Evolutionary conservation across 2,888 invertebrate genomes (phyloP), one percentile per base, ranked within the genome.

Genomic region (Rhagophthalmus giganteus): DNA sequence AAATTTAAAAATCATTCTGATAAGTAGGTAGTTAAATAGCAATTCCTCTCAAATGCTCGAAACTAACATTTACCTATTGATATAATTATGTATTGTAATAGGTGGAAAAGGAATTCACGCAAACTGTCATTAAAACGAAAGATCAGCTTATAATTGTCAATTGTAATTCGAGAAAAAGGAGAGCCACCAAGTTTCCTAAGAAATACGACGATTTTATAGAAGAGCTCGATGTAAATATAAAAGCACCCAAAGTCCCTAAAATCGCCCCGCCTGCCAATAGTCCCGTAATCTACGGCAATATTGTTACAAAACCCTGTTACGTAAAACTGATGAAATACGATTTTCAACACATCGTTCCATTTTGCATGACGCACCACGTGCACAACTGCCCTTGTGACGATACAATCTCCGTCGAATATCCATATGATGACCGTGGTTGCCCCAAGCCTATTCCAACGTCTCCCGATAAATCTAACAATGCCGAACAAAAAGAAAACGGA

Each of bases 371-470:
- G 1, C 87, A 87, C 65, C 76, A 79, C 59, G 68, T 83, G 34
- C 85, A 87, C 61, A 81, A 81, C 64, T 87, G 87, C 69, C 81
- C n/a, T n/a, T n/a, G n/a, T n/a, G n/a, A n/a, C n/a, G n/a, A n/a
- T n/a, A n/a, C n/a, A n/a, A n/a, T n/a, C n/a, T n/a, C n/a, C n/a
- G n/a, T n/a, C n/a, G n/a, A n/a, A n/a, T n/a, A n/a, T n/a, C n/a
- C n/a, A n/a, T n/a, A n/a, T n/a, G n/a, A n/a, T n/a, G n/a, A n/a
- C n/a, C n/a, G n/a, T n/a, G n/a, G n/a, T n/a, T n/a, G n/a, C n/a
- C n/a, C n/a, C n/a, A n/a, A n/a, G n/a, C n/a, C n/a, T n/a, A n/a
- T n/a, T n/a, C n/a, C n/a, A n/a, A n/a, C n/a, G n/a, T n/a, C n/a
- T n/a, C n/a, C n/a, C n/a, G n/a, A n/a, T n/a, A n/a, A n/a, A n/a